Base-by-base conservation (phyloP, 2,888 invertebrate genomes). In the Melikaiella ostensackeni region DNA sequence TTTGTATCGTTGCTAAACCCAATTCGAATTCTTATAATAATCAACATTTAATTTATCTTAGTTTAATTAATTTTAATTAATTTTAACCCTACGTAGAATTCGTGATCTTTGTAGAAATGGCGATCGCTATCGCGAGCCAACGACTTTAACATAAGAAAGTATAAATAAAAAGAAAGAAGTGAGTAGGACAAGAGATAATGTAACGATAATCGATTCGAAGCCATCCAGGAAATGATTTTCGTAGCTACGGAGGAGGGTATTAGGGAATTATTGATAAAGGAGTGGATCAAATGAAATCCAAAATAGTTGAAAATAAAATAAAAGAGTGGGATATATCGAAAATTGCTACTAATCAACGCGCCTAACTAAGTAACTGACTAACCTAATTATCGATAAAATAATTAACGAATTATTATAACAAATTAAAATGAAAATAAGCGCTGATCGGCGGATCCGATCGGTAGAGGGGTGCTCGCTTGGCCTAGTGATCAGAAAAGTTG, bases 161-260 rank as follows among this genome's bases (percentile, higher is more conserved):
- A 83, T 75, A 84, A 55, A 35, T 57, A 75, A 27, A 50, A 19
- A 75, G 73, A 62, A 73, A 63, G 62, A 75, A 66, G 74, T 63
- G 76, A 75, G 24, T 70, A 46, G 35, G 66, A 64, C 33, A 13
- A 64, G 27, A 64, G 24, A 74, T 80, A 79, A 75, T 73, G 61
- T 80, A 81, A 82, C 81, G 83, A 86, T 84, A 82, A 86, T 85
- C 86, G 84, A 86, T 82, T 84, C 86, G 87, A 84, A 88, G 89
- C 88, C 89, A 89, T 89, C 89, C 89, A 89, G 78, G 82, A 80
- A 83, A 81, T 81, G 80, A 84, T 85, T 85, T 84, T 84, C 75
- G 82, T 80, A 80, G 66, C 33, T 42, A 76, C 76, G 70, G 7
- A 59, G 61, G 11, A 59, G 61, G 30, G 62, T 75, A 75, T 64